These are phyloP conservation scores for Tethea ocularis DNA, from an alignment of 2,888 invertebrate species.

Conservation along the genomic window DNA sequence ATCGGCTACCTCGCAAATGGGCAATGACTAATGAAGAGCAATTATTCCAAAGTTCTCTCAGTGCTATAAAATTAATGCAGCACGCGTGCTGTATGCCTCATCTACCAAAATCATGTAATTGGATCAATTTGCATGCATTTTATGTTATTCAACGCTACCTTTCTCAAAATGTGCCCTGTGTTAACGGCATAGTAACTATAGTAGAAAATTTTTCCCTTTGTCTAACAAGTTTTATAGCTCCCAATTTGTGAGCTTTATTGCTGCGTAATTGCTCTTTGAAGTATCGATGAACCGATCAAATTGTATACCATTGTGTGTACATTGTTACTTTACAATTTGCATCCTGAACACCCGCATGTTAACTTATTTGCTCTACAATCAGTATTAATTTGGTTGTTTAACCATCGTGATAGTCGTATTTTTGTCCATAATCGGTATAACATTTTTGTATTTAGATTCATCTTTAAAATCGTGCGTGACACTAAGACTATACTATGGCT, in stretches of 20 bases:
- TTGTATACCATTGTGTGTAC: conserved; percentile 35
- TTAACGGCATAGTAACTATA: conserved; percentile 26
- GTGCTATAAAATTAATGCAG: conserved; percentile 67
- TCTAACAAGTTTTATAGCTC: conserved; percentile 28
- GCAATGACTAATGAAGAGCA: conserved; percentile 62
- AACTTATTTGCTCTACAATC: conserved; percentile 37
- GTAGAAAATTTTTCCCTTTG: conserved; percentile 16
- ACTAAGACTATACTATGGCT: conserved; percentile 27
- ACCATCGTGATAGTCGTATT: conserved; percentile 39
- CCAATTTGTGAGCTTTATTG: conserved; percentile 68
- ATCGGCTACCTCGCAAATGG: conserved; percentile 21
- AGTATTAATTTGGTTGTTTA: conserved; percentile 27
- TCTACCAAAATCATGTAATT: conserved; percentile 55
- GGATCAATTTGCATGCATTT: conserved; percentile 64
- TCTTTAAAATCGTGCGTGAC: conserved; percentile 36
- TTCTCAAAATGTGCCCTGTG: conserved; percentile 38
- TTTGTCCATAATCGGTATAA: conserved; percentile 31
- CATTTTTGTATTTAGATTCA: conserved; percentile 26
- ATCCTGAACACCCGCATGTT: conserved; percentile 56
- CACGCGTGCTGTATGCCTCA: conserved; percentile 46
- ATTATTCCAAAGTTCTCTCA: conserved; percentile 69
- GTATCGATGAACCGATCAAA: conserved; percentile 53
- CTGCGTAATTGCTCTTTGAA: conserved; percentile 63
- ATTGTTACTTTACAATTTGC: conserved; percentile 58
- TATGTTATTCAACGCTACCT: conserved; percentile 42